Evolutionary conservation across 1,140 invertebrate species (phyloP), one percentile per base, ranked within the genome.

Genomic region (Lepidurus arcticus): DNA sequence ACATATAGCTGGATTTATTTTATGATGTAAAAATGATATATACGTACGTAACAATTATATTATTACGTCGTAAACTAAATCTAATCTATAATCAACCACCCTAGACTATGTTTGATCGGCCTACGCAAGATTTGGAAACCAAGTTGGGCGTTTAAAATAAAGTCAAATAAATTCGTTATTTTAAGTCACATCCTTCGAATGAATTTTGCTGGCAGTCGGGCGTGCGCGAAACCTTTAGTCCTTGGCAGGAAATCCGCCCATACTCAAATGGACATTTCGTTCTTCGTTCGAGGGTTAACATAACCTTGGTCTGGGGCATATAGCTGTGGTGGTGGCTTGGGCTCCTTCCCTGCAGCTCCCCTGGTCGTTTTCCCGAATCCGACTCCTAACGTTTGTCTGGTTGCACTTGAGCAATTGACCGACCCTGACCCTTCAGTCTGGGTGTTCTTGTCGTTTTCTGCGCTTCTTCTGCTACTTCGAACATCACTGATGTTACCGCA

Each of bases 221-320:
- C 53, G 53, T 65, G 53, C 53, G 53, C 34, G 34, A 34, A 34
- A 34, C 34, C 34, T 34, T 34, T 4, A 65, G 53, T 9, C 53
- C 53, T 11, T 65, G 53, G 53, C 53, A 65, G 53, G 53, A 65
- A 65, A 65, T 65, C 53, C 53, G 53, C 53, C 53, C 53, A 65
- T 65, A 65, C n/a, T 65, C n/a, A 65, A 65, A 65, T 65, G 53
- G 53, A 65, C 53, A 65, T 65, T 65, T 65, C 53, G 16, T 5
- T 13, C 6, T 65, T n/a, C 16, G 16, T 65, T 65, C 53, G 53
- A 65, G 53, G 53, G 53, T 65, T 65, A 65, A 16, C 9, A 13
- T 65, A 65, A 16, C 53, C 53, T 65, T 65, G 53, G 53, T 65
- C 21, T 7, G 21, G n/a, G 1, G 53, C 53, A 65, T 16, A 65